phyloP scores from a whole-genome alignment of 2,888 invertebrate genomes.

The Drosophila cognata region DNA sequence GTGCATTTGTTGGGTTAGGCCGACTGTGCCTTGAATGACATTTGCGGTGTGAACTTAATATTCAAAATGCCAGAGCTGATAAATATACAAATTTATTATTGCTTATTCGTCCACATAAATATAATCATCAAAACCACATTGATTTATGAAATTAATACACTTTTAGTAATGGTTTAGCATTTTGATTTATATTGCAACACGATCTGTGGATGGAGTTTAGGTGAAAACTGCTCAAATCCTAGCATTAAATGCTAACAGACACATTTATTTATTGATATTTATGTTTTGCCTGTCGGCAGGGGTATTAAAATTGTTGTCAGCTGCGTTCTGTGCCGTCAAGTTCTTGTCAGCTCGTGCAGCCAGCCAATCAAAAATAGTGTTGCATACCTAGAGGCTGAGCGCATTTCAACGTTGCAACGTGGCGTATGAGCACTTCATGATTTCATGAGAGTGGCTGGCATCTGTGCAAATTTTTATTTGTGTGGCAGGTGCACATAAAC shows the following conservation, averaged over 20 bases:
- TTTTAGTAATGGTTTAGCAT: background rate
- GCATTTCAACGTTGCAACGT: slow-evolving; percentile 31
- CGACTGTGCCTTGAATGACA: slow-evolving; percentile 8
- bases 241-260: background rate
- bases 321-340: background rate
- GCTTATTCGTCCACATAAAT: background rate
- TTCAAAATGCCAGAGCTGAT: slow-evolving; percentile 3
- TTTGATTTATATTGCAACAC: background rate
- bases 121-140: background rate
- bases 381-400: slow-evolving; percentile 45
- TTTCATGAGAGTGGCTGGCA: slow-evolving; percentile 29
- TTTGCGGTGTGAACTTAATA: slow-evolving; percentile 21
- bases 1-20: slow-evolving; percentile 11
- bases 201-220: background rate
- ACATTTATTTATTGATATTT: background rate
- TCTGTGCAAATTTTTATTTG: slow-evolving; percentile 12
- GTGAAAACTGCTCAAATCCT: background rate
- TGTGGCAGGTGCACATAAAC: background rate
- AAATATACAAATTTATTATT: background rate
- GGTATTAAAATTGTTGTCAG: background rate
- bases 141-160: background rate
- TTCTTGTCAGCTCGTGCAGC: slow-evolving; percentile 8
- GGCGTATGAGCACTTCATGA: slow-evolving; percentile 42
- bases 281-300: background rate
- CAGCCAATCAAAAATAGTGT: slow-evolving; percentile 31